Conservation (phyloP, 2,888 invertebrate species). For the Andricus curvator region DNA sequence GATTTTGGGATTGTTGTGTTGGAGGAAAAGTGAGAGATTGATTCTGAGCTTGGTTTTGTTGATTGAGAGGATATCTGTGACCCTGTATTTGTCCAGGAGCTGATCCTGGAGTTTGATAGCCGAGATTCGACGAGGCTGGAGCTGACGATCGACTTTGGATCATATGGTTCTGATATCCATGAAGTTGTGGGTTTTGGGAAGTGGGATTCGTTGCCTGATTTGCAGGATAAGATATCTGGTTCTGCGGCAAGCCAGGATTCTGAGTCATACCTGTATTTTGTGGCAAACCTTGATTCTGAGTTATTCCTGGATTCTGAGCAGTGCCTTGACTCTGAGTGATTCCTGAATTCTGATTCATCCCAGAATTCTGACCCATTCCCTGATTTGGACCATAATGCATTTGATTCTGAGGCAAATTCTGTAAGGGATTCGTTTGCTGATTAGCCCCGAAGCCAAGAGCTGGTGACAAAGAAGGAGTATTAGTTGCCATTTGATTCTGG, state of each 20-base stretch:
- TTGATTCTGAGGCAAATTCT: constrained; percentile 57
- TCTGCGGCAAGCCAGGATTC: constrained; percentile 38
- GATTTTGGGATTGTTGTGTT: constrained; percentile 52
- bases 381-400: constrained; percentile 20
- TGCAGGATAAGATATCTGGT: constrained; percentile 19
- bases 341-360: background rate
- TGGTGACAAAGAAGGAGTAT: constrained; percentile 53
- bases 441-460: constrained; percentile 1
- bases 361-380: background rate
- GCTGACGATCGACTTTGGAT: constrained; percentile 55
- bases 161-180: constrained; percentile 58
- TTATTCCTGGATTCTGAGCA: background rate
- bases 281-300: background rate
- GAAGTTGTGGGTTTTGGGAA: constrained; percentile 46
- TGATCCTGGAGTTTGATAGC: constrained; percentile 17
- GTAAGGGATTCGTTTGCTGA: background rate
- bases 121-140: constrained; percentile 43
- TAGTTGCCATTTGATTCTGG: constrained; percentile 67
- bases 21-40: constrained; percentile 60
- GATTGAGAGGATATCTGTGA: constrained; percentile 58
- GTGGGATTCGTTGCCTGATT: constrained; percentile 18
- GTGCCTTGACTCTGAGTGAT: background rate
- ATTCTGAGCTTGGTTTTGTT: constrained; percentile 56
- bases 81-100: constrained; percentile 16
- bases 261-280: background rate